phyloP scores from a whole-genome alignment of 2,888 invertebrate genomes.

The Dromius quadrimaculatus region DNA sequence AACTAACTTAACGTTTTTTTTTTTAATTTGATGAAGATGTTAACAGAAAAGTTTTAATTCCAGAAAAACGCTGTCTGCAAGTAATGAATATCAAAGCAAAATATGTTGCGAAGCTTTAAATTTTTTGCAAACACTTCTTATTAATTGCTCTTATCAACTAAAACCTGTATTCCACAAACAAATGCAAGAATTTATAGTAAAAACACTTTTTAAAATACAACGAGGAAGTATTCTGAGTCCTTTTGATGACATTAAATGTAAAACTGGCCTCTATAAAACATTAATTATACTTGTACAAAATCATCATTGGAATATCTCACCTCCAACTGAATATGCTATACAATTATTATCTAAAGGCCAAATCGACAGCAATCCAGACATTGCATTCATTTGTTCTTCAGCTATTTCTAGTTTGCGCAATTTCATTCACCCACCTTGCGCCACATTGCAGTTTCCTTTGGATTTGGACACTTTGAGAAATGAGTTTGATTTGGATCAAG shows the following conservation, averaged over 20 bases:
- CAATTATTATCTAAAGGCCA: conserved; percentile 52
- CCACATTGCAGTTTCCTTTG: conserved; percentile 37
- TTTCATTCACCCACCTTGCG: conserved; percentile 30
- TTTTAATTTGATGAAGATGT: too few species aligned
- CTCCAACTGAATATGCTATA: conserved; percentile 51
- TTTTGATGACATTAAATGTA: conserved; percentile 46
- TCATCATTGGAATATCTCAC: conserved; percentile 45
- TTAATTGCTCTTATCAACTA: conserved; percentile 14
- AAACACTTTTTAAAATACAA: conserved; percentile 48
- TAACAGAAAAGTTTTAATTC: too few species aligned
- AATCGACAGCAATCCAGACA: conserved; percentile 40
- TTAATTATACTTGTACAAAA: conserved; percentile 40
- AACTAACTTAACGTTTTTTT: too few species aligned
- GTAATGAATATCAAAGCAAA: conserved; percentile 20
- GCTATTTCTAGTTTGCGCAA: conserved; percentile 44
- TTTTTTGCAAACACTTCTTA: conserved; percentile 21
- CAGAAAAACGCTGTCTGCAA: conserved; percentile 20
- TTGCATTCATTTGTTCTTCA: conserved; percentile 41
- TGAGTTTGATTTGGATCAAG: conserved; percentile 30
- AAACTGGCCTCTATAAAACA: conserved; percentile 51
- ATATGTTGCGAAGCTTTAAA: conserved; percentile 33
- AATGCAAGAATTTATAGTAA: conserved; percentile 48
- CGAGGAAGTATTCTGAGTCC: conserved; percentile 43
- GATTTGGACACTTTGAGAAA: conserved; percentile 30
- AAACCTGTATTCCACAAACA: conserved; percentile 37